A percentile compares a stretch with the other conserved stretches of the same genome.
These are phyloP conservation scores for Notodonta dromedarius DNA, from an alignment of 2,888 invertebrate species.

Conservation along the genomic window DNA sequence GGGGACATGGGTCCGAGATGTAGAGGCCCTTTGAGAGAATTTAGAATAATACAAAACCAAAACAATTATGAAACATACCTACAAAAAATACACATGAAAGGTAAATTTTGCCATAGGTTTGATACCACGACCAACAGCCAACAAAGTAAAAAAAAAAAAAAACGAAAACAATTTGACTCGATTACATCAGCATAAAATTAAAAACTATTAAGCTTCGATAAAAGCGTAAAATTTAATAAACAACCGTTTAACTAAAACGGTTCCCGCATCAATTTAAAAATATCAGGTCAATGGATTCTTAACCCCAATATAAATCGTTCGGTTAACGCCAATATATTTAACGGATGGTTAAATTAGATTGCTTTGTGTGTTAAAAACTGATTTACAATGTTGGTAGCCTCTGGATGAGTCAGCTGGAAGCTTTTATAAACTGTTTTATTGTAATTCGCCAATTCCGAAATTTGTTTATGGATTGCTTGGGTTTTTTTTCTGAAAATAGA, in stretches of 20 bases:
- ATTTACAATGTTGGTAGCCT: constrained; percentile 33
- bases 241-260: constrained; percentile 3
- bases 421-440: constrained; percentile 14
- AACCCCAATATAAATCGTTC: constrained; percentile 57
- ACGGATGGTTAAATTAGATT: constrained; percentile 67
- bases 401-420: constrained; percentile 42
- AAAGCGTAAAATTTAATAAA: neutral
- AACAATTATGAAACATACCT: too few relatives aligned
- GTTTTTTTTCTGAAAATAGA: neutral
- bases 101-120: too few relatives aligned
- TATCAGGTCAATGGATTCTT: constrained; percentile 64
- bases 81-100: too few relatives aligned
- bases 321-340: constrained; percentile 48
- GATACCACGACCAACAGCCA: too few relatives aligned
- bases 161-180: too few relatives aligned
- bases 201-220: neutral
- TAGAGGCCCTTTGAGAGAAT: too few relatives aligned
- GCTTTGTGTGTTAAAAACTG: constrained; percentile 48
- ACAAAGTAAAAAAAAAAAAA: too few relatives aligned
- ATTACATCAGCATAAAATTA: constrained; percentile 8
- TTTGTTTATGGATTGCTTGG: neutral
- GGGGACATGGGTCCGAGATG: too few relatives aligned
- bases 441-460: neutral
- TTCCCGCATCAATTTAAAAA: constrained; percentile 56
- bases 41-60: too few relatives aligned